Conservation (phyloP, 1,140 invertebrate genomes). For the Heliconius hewitsoni region DNA sequence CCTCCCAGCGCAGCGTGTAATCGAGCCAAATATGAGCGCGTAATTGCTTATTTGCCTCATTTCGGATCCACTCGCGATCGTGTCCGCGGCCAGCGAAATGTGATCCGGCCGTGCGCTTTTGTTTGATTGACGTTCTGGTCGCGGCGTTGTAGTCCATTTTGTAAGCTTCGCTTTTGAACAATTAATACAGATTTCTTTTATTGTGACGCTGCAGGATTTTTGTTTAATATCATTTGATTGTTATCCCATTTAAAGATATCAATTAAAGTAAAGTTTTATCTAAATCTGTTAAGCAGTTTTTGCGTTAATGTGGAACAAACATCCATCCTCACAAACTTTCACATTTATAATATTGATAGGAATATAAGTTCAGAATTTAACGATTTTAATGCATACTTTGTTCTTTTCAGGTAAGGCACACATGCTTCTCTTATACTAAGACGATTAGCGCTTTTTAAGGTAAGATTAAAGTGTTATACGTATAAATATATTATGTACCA, state of each 20-base stretch:
- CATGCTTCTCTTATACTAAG: not conserved
- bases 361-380: not conserved
- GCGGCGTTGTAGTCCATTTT: not conserved
- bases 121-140: conserved; percentile 25
- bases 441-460: not conserved
- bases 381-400: not conserved
- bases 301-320: too few relatives aligned
- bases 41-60: conserved; percentile 79
- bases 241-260: too few relatives aligned
- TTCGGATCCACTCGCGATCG: conserved; percentile 67
- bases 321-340: too few relatives aligned
- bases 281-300: too few relatives aligned
- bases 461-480: conserved; percentile 14
- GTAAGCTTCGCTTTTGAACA: not conserved
- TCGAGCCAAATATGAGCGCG: conserved; percentile 66
- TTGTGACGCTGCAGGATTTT: too few relatives aligned
- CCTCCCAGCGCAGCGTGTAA: conserved; percentile 63
- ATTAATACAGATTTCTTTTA: not conserved
- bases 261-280: too few relatives aligned
- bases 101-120: conserved; percentile 32
- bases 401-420: not conserved
- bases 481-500: too few relatives aligned
- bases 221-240: too few relatives aligned
- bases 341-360: not conserved
- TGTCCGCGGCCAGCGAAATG: conserved; percentile 47